phyloP scores from a whole-genome alignment of 2,113 vertebrate species.

The Rhegmatorhina hoffmannsi region DNA sequence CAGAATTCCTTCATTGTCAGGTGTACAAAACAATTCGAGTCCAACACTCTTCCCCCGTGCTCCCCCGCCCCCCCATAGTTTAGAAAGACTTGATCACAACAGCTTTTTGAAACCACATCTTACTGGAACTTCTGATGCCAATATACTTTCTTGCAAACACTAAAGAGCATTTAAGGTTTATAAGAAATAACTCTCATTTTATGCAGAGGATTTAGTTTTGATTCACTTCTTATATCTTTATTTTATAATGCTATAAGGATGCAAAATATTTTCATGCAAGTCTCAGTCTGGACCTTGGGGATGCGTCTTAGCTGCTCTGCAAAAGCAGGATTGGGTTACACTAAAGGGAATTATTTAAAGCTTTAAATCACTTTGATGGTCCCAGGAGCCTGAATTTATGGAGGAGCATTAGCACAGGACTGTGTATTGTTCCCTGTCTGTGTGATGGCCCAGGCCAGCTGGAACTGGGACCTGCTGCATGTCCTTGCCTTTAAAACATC shows the following conservation, averaged over 20 bases:
- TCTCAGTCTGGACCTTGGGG: not conserved
- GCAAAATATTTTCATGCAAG: not conserved
- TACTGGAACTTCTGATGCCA: not conserved
- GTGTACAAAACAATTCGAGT: not conserved
- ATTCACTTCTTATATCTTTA: not conserved
- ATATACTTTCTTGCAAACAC: not conserved
- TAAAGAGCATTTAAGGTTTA: not conserved
- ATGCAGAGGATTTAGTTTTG: not conserved
- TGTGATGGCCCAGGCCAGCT: not conserved
- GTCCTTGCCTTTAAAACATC: not conserved
- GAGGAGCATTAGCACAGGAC: not conserved
- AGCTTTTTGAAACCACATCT: not conserved
- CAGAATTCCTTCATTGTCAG: not conserved
- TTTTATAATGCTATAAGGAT: not conserved
- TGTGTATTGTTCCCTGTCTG: not conserved
- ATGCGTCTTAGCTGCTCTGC: not conserved
- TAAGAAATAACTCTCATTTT: not conserved
- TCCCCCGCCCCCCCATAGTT: not conserved
- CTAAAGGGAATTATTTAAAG: not conserved
- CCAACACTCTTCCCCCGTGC: not conserved
- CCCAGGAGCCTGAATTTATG: not conserved
- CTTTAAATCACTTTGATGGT: not conserved
- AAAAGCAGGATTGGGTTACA: rapidly evolving
- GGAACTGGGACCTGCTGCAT: not conserved
- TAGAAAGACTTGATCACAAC: not conserved